phyloP scores from a whole-genome alignment of 1,140 invertebrate species.

The Bombus consobrinus region DNA sequence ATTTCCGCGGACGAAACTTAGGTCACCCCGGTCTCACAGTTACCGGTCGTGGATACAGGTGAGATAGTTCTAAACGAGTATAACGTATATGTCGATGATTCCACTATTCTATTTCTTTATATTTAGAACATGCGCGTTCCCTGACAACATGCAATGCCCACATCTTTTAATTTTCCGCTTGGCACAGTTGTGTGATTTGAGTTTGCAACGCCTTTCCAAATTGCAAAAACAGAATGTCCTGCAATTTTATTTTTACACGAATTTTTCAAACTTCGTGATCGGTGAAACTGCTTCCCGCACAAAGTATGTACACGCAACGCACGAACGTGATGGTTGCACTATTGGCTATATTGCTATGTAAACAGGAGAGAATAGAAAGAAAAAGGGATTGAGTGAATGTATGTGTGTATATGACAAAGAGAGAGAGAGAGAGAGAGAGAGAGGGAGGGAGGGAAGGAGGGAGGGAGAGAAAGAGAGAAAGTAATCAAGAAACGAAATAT shows the following conservation, averaged over 20 bases:
- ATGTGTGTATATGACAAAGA: background rate
- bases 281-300: slow-evolving; percentile 48
- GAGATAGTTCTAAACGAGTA: background rate
- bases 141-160: slow-evolving; percentile 40
- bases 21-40: background rate
- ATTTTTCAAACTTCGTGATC: background rate
- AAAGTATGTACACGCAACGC: slow-evolving; percentile 44
- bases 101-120: slow-evolving; percentile 39
- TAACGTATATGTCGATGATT: slow-evolving; percentile 2
- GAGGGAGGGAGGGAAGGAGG: background rate
- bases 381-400: background rate
- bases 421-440: background rate
- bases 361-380: background rate
- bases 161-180: slow-evolving; percentile 56
- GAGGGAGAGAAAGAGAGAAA: background rate
- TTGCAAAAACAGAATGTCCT: slow-evolving; percentile 33
- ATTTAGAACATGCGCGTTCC: slow-evolving; percentile 47
- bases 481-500: background rate
- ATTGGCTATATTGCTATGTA: background rate
- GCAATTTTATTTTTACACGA: slow-evolving; percentile 29
- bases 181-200: slow-evolving; percentile 66
- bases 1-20: background rate
- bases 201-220: slow-evolving; percentile 54
- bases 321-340: slow-evolving; percentile 33
- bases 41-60: slow-evolving; percentile 17